Base-by-base conservation (phyloP, 2,797 vertebrate species). In the Gorsachius magnificus region DNA sequence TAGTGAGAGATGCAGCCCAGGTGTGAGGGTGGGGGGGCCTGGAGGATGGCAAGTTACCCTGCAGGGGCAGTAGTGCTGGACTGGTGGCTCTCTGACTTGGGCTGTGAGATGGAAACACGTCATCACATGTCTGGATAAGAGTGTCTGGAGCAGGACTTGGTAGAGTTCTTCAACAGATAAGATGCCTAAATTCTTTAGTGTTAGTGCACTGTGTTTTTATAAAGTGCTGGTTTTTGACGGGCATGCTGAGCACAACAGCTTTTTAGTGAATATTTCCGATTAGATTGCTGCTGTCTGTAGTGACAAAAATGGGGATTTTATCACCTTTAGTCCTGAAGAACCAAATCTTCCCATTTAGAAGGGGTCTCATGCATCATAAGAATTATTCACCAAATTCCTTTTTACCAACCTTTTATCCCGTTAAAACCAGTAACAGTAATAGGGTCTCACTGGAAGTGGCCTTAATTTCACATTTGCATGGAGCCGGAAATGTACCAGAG, bases 101-200 rank as follows among this genome's bases (percentile, higher is more conserved):
- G 6, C 75, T 51, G n/a, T 71, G 31, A 20, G 43, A 20, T 92
- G 36, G 74, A 75, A 70, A 21, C 10, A 6, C 1, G 1, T 65
- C 0, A 0, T 63, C 26, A 10, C 0, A 0, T 61, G 26, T 89
- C 72, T 66, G 64, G 38, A 13, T 89, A 17, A 36, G 28, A 56
- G 10, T 4, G 3, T 60, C 61, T 87, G 33, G 53, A 91, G 25
- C 36, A 82, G 13, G 48, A 56, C 13, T 70, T 5, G 0, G 7
- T 63, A 19, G 38, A 33, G 11, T 65, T 89, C 45, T 91, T 91
- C 54, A 61, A 11, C 16, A 0, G 0, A 9, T 61, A 58, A 56
- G 48, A 41, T 63, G 25, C 17, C 16, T 25, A 31, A 80, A 58
- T 80, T 72, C 31, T 50, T 79, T 1, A 4, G 26, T 76, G 46